Evolutionary conservation across 2,113 vertebrate genomes (phyloP), one percentile per base, ranked within the genome.

Genomic region (Melospiza melodia): DNA sequence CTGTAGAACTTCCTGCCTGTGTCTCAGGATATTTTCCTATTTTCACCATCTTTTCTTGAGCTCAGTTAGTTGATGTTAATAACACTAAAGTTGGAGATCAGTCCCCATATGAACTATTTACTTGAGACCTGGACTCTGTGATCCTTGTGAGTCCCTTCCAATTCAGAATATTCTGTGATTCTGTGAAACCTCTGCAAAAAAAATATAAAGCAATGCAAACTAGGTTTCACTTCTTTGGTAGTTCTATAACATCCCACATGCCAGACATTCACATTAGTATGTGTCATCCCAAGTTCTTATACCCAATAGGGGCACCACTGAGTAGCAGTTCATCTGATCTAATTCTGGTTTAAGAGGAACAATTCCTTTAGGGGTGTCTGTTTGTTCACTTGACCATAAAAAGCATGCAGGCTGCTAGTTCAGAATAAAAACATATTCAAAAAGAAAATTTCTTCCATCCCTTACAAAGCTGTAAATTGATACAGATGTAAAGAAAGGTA

Each of bases 261-360:
- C 86, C 91, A 88, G 37, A 49, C 72, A 89, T 83, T 88, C 86
- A 54, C 46, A 63, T 81, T 31, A 31, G 35, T 43, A 52, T 16
- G 0, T 74, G 84, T 94, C 80, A 93, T 87, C 77, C 35, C 61
- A 55, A 84, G 6, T 46, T 84, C 35, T 76, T 76, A 83, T 63
- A 77, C 87, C 69, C 81, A 91, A 54, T 51, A 87, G 73, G 89
- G 80, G 57, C 96, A 95, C 84, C 55, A 78, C 0, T 31, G 89
- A 75, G 84, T 48, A 67, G n/a, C 37, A 76, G 48, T 39, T 86
- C 72, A 39, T 84, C 67, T 54, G 63, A 69, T 92, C 58, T 89
- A 87, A 96, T 77, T 81, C 76, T 86, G 87, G 87, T 81, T 74
- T 62, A 68, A 78, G 87, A 94, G 15, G 77, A 95, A 67, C 81